These are phyloP conservation scores for Gambusia holbrooki DNA, from an alignment of 2,113 vertebrate species.

Conservation along the genomic window DNA sequence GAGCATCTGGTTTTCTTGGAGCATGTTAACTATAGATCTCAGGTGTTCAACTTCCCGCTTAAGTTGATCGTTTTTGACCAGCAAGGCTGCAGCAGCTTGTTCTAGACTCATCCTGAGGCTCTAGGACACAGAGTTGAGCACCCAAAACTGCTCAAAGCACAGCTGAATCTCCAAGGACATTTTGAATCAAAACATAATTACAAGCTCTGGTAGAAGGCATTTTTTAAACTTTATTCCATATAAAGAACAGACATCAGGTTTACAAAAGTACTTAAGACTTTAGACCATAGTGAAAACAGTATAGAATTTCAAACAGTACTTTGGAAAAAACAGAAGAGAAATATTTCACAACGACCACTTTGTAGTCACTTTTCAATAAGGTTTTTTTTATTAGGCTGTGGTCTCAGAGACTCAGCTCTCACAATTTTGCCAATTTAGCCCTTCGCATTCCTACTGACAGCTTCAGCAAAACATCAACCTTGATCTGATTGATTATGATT, in stretches of 20 bases:
- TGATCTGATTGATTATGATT: background rate
- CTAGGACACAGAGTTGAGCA: conserved; percentile 28
- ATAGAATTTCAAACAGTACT: conserved; percentile 8
- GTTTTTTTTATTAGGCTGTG: background rate
- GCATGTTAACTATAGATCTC: conserved; percentile 15
- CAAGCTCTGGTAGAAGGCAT: background rate
- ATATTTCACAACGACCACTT: background rate
- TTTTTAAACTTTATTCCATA: conserved; percentile 18
- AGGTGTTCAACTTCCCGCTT: conserved; percentile 45
- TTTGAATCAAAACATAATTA: conserved; percentile 36
- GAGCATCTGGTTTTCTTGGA: conserved; percentile 58
- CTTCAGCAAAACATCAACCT: background rate
- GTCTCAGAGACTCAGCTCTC: conserved; percentile 18
- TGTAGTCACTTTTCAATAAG: background rate
- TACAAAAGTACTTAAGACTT: conserved; percentile 9
- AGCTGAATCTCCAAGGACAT: background rate
- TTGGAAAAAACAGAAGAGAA: conserved; percentile 2
- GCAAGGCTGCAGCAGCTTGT: conserved; percentile 8
- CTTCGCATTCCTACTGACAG: background rate
- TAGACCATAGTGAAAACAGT: background rate
- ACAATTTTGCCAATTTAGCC: background rate
- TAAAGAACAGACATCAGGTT: conserved; percentile 22
- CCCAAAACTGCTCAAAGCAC: background rate
- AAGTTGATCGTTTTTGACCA: conserved; percentile 38
- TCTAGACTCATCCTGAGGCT: conserved; percentile 39